These are phyloP conservation scores for Cataglyphis cursor DNA, from an alignment of 2,888 invertebrate species.

Conservation along the genomic window DNA sequence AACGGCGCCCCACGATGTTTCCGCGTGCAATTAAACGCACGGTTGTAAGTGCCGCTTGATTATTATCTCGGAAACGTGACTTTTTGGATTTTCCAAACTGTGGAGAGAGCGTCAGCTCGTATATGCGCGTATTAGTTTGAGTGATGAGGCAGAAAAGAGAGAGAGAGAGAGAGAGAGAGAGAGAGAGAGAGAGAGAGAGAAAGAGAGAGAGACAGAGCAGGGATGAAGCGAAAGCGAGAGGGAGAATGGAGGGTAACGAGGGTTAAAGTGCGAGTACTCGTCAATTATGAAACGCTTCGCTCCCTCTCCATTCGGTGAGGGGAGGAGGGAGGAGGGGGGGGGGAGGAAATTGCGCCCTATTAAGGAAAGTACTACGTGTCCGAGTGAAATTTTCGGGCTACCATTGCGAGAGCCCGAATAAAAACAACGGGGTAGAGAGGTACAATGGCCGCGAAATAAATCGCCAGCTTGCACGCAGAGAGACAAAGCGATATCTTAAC, in stretches of 20 bases:
- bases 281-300: slow-evolving; percentile 80
- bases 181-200: slow-evolving; percentile 1
- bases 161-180: not conserved
- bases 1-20: slow-evolving; percentile 52
- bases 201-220: not conserved
- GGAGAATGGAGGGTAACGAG: slow-evolving; percentile 67
- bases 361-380: slow-evolving; percentile 76
- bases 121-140: slow-evolving; percentile 62
- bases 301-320: slow-evolving; percentile 45
- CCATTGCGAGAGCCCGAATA: slow-evolving; percentile 50
- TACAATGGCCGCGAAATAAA: slow-evolving; percentile 44
- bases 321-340: too few relatives aligned
- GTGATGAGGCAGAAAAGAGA: slow-evolving; percentile 33
- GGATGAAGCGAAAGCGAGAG: not conserved
- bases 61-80: slow-evolving; percentile 75
- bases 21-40: slow-evolving; percentile 70
- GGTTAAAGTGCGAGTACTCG: slow-evolving; percentile 78
- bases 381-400: slow-evolving; percentile 71
- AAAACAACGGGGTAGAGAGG: slow-evolving; percentile 56
- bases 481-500: slow-evolving; percentile 47
- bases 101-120: slow-evolving; percentile 23
- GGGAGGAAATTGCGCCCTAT: slow-evolving; percentile 75
- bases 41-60: slow-evolving; percentile 73
- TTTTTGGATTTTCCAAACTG: slow-evolving; percentile 77
- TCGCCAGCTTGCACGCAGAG: slow-evolving; percentile 47